Conservation (phyloP, 2,113 vertebrate species). For the Coryphaenoides rupestris region DNA sequence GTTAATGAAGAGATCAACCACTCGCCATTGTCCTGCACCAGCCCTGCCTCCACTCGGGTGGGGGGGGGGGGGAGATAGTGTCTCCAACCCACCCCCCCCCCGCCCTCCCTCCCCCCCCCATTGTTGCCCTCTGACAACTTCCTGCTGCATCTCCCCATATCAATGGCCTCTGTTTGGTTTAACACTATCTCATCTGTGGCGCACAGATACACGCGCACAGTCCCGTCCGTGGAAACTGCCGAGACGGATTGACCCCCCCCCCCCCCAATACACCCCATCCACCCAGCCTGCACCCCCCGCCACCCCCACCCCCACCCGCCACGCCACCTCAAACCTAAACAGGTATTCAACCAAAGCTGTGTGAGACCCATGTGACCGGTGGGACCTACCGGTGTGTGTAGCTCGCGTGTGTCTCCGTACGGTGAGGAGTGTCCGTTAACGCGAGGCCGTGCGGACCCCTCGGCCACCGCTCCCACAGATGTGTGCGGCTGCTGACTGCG, state of each 20-base stretch:
- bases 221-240: conserved; percentile 41
- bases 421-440: too few species aligned
- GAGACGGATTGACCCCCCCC: conserved; percentile 56
- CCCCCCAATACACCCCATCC: not conserved
- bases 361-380: not conserved
- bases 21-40: conserved; percentile 63
- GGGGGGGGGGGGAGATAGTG: conserved; percentile 53
- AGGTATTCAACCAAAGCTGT: not conserved
- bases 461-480: too few species aligned
- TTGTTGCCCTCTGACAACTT: conserved; percentile 62
- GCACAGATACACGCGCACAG: conserved; percentile 49
- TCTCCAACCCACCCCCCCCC: conserved; percentile 40
- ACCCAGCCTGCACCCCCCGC: not conserved
- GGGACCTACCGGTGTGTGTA: conserved; percentile 9
- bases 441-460: too few species aligned
- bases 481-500: too few species aligned
- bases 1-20: conserved; percentile 78
- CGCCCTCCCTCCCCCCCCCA: conserved; percentile 41
- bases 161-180: conserved; percentile 69
- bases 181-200: conserved; percentile 64
- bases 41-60: conserved; percentile 58
- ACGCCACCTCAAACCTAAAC: not conserved
- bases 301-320: too few species aligned
- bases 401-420: not conserved
- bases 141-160: conserved; percentile 67